Conservation (phyloP, 2,113 vertebrate genomes). For the Sceloporus tristichus region DNA sequence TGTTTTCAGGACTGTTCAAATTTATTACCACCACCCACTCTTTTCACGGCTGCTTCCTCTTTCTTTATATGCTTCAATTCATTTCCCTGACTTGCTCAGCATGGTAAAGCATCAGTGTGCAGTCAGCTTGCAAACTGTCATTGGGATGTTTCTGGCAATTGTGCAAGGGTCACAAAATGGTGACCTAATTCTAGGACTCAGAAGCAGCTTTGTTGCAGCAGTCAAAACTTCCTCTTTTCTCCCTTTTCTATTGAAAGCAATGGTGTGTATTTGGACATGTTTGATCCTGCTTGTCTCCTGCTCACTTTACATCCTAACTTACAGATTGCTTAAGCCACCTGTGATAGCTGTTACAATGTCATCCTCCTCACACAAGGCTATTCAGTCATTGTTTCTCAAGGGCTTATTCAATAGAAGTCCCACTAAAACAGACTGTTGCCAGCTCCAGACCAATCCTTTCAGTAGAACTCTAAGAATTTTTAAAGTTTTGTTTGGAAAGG, state of each 20-base stretch:
- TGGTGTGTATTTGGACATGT: not conserved
- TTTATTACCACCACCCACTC: not conserved
- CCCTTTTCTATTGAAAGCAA: not conserved
- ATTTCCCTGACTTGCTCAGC: conserved; percentile 7
- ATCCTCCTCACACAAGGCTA: not conserved
- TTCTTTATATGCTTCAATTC: not conserved
- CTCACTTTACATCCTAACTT: not conserved
- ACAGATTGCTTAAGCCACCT: accelerated
- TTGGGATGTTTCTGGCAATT: not conserved
- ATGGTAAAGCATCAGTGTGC: not conserved
- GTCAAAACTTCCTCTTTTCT: not conserved
- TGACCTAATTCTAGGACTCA: not conserved
- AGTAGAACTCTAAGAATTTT: not conserved
- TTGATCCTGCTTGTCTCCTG: not conserved
- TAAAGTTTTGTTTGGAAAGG: not conserved
- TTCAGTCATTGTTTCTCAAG: not conserved
- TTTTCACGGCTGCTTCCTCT: conserved; percentile 23
- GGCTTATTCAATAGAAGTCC: not conserved
- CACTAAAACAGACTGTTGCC: not conserved
- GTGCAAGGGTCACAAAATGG: not conserved
- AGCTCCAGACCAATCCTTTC: not conserved
- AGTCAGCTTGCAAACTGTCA: conserved; percentile 5
- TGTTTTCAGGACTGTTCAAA: no score
- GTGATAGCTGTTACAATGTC: not conserved
- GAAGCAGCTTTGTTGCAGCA: not conserved